Conservation (phyloP, 2,113 vertebrate genomes). For the Myrmecobius fasciatus region DNA sequence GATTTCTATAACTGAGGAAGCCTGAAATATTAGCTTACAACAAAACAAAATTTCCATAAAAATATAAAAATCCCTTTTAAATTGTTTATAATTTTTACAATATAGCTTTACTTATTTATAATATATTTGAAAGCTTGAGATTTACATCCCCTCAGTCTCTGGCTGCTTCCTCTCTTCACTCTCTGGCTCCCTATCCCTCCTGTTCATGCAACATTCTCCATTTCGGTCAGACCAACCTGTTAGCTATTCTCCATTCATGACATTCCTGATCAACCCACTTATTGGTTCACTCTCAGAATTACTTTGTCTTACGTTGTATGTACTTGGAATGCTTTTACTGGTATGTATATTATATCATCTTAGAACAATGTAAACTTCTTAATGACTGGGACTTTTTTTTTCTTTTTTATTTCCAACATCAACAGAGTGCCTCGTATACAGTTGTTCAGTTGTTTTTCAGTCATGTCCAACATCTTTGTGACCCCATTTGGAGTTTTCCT, state of each 20-base stretch:
- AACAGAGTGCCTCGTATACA: no score
- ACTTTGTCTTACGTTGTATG: no score
- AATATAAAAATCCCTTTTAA: not conserved
- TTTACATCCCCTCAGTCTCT: not conserved
- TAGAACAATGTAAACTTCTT: no score
- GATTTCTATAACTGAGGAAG: not conserved
- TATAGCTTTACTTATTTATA: not conserved
- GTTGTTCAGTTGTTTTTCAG: no score
- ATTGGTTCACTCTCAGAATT: no score
- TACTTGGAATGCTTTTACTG: no score
- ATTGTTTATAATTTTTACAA: not conserved
- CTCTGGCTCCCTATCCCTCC: not conserved
- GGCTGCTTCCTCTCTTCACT: not conserved
- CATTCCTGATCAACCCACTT: no score
- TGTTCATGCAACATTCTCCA: not conserved
- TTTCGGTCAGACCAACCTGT: not conserved
- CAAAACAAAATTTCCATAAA: not conserved
- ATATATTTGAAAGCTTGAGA: not conserved
- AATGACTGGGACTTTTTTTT: no score
- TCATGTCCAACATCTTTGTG: no score
- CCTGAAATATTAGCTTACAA: not conserved
- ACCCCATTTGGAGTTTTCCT: no score
- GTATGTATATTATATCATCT: no score
- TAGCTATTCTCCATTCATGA: not conserved
- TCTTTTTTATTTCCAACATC: no score